A percentile compares a stretch with the other conserved stretches of the same genome.
Evolutionary conservation across 1,140 invertebrate genomes (phyloP).

Genomic region (Adelges cooleyi): DNA sequence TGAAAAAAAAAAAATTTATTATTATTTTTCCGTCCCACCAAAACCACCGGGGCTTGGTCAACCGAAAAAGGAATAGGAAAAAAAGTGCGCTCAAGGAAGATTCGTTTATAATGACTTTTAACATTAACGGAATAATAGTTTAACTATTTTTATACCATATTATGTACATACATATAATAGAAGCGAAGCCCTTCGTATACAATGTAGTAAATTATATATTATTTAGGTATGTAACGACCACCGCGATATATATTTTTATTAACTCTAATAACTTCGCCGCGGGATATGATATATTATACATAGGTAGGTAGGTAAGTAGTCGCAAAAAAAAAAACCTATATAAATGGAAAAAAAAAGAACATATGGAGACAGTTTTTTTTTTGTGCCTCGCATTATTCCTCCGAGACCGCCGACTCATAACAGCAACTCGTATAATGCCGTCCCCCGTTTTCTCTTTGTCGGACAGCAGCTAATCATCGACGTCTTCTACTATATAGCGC

Average conservation of each 20-base stretch:
- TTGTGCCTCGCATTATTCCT: background rate
- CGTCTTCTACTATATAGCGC: background rate
- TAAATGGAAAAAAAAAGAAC: constrained; percentile 7
- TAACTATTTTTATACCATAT: background rate
- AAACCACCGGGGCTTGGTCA: background rate
- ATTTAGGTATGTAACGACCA: background rate
- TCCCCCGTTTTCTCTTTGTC: constrained; percentile 16
- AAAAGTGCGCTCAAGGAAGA: constrained; percentile 1
- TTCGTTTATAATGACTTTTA: constrained; percentile 20
- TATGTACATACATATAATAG: too few relatives aligned
- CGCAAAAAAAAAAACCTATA: constrained; percentile 4
- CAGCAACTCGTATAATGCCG: constrained; percentile 8
- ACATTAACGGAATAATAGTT: constrained; percentile 17
- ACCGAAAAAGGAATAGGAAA: background rate
- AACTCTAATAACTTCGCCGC: constrained; percentile 22
- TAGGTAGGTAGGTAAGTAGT: background rate
- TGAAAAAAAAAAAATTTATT: constrained; percentile 21
- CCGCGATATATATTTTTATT: background rate
- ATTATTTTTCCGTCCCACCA: background rate
- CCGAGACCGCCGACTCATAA: constrained; percentile 9
- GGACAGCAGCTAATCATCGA: constrained; percentile 21
- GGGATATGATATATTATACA: too few relatives aligned
- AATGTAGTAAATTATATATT: too few relatives aligned
- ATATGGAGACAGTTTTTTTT: constrained; percentile 19
- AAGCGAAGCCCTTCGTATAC: too few relatives aligned